Conservation (phyloP, 1,140 invertebrate species). For the Drosophila takahashii region DNA sequence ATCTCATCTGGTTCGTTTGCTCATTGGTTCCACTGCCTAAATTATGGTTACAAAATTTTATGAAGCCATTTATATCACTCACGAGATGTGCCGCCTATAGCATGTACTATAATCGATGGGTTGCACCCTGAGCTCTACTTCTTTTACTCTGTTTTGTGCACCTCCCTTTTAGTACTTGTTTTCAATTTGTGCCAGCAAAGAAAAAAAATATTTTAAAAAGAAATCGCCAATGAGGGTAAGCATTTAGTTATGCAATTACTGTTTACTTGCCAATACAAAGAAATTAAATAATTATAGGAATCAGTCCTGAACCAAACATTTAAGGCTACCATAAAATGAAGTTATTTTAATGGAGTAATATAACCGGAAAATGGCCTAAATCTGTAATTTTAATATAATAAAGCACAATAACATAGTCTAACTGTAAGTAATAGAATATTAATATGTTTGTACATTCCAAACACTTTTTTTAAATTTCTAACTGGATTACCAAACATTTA, state of each 20-base stretch:
- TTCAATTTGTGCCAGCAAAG: slow-evolving; percentile 60
- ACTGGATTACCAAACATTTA: slow-evolving; percentile 1
- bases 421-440: too few relatives aligned
- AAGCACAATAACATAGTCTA: too few relatives aligned
- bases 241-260: slow-evolving; percentile 46
- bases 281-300: slow-evolving; percentile 70
- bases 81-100: slow-evolving; percentile 41
- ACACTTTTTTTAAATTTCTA: too few relatives aligned
- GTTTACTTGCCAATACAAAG: slow-evolving; percentile 32
- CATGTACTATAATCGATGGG: slow-evolving; percentile 62
- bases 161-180: slow-evolving; percentile 59
- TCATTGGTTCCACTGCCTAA: slow-evolving; percentile 22
- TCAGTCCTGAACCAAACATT: slow-evolving; percentile 28
- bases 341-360: slow-evolving; percentile 34
- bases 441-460: too few relatives aligned
- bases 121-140: slow-evolving; percentile 19
- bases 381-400: too few relatives aligned
- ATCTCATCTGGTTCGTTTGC: slow-evolving; percentile 20
- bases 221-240: slow-evolving; percentile 20
- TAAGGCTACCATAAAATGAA: slow-evolving; percentile 30
- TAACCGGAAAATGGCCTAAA: too few relatives aligned
- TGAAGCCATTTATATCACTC: slow-evolving; percentile 82
- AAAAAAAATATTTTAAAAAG: slow-evolving; percentile 4
- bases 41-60: slow-evolving; percentile 82
- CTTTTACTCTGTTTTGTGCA: slow-evolving; percentile 15